Evolutionary conservation across 1,140 invertebrate species (phyloP), one percentile per base, ranked within the genome.

Genomic region (Homalodisca vitripennis): DNA sequence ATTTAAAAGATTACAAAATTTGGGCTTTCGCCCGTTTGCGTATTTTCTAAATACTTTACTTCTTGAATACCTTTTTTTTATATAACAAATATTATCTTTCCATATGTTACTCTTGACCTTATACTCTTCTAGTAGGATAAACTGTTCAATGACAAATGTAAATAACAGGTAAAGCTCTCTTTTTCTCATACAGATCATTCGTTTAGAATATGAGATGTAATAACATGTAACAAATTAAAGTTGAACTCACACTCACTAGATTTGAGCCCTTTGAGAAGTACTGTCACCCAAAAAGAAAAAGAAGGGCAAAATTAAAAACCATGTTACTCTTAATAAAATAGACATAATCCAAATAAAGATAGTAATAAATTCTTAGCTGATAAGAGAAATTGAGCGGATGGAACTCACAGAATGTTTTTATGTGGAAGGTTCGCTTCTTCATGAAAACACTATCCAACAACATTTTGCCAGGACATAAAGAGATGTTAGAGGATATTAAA

Each of bases 401-500:
- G 3, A 6, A 51, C 3, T 51, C 6, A 10, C 6, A 6, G 6
- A 10, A 17, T 41, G 6, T 41, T 53, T 73, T 2, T 67, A 17
- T 41, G 17, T 41, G 34, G 17, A 41, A 90, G 88, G 84, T 88
- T 1, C 82, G 87, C 41, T 92, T 90, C 74, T 85, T 88, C 64
- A 74, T 93, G 31, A 85, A 86, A 66, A 85, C 83, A 60, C 85
- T 92, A 75, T 82, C 81, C 66, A 88, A 87, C 0, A 74, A 88
- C 69, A 71, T 79, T 20, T 82, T 94, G 14, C 92, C 92, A 0
- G 76, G 79, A 0, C 80, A 80, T 60, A 80, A 86, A 60, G 80
- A 85, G 72, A 93, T 95, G 92, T 73, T 83, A 12, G 62, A 67
- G 17, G 73, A 75, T 34, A 69, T 71, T 1, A 67, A 72, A 1